Conservation (phyloP, 2,797 vertebrate species). For the Antennarius maculatus region DNA sequence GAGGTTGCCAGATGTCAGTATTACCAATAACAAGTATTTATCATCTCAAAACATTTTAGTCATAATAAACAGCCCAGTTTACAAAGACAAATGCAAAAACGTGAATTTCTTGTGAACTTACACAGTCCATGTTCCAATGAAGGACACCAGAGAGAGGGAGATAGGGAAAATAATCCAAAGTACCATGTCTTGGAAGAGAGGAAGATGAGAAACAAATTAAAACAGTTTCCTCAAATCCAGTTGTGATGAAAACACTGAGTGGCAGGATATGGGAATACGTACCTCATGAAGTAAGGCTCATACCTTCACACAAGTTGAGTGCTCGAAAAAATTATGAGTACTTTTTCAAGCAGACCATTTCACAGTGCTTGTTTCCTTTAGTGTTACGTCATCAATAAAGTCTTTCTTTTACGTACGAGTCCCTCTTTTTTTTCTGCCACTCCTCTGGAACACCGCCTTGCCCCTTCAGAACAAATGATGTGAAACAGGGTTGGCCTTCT, state of each 20-base stretch:
- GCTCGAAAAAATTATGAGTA: conserved; percentile 5
- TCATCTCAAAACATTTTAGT: background rate
- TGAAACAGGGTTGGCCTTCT: conserved; percentile 63
- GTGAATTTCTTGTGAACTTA: conserved; percentile 70
- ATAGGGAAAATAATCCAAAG: conserved; percentile 81
- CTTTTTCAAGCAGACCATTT: background rate
- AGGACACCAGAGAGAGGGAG: conserved; percentile 74
- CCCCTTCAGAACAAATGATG: conserved; percentile 49
- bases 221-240: conserved; percentile 14
- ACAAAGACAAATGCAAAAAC: conserved; percentile 8
- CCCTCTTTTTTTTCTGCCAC: conserved; percentile 55
- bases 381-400: conserved; percentile 35
- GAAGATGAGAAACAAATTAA: conserved; percentile 5
- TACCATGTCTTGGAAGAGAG: conserved; percentile 67
- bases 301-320: conserved; percentile 1
- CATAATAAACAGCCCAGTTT: background rate
- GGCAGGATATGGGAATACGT: background rate
- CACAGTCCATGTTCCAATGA: conserved; percentile 83
- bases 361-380: background rate
- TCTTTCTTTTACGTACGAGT: conserved; percentile 30
- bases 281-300: conserved; percentile 20
- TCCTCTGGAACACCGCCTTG: conserved; percentile 68
- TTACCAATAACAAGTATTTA: background rate
- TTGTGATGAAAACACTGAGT: conserved; percentile 6
- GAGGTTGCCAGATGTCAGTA: conserved; percentile 1